Percentiles rank a stretch among this genome's conserved stretches.
phyloP scores from a whole-genome alignment of 2,888 invertebrate species.

The Drosophila atripex region DNA sequence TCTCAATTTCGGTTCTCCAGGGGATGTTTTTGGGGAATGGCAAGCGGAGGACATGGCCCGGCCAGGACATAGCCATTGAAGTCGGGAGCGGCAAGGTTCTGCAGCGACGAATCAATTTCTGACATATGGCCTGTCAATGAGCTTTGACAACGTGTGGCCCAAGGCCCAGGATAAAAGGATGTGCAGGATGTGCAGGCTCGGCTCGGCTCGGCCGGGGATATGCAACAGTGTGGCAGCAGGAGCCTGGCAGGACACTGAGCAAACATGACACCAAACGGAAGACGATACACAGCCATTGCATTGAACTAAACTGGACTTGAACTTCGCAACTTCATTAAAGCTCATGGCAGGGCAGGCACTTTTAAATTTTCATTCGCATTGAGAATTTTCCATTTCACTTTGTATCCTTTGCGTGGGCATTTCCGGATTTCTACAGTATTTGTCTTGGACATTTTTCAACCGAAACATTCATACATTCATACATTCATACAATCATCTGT shows the following conservation, averaged over 20 bases:
- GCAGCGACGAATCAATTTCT: constrained; percentile 45
- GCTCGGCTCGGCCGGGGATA: background rate
- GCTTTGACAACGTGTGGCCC: constrained; percentile 26
- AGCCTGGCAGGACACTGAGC: constrained; percentile 14
- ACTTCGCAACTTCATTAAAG: constrained; percentile 63
- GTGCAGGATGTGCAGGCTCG: no score
- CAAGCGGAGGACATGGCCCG: background rate
- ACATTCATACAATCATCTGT: constrained; percentile 7
- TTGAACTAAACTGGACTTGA: background rate
- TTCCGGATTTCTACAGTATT: constrained; percentile 36
- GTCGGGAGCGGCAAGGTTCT: background rate
- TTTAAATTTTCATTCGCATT: constrained; percentile 66
- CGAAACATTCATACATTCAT: constrained; percentile 16
- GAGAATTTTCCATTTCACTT: constrained; percentile 61
- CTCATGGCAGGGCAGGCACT: background rate
- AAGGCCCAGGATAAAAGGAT: constrained; percentile 32
- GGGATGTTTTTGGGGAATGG: constrained; percentile 7
- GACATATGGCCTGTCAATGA: constrained; percentile 49
- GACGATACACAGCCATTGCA: constrained; percentile 9
- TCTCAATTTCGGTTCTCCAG: constrained; percentile 32
- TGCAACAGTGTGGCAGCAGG: constrained; percentile 28
- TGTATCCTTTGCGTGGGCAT: constrained; percentile 36
- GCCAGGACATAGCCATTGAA: background rate
- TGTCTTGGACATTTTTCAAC: constrained; percentile 71
- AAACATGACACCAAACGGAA: constrained; percentile 37